These are phyloP conservation scores for Uloborus diversus DNA, from an alignment of 1,140 invertebrate species.

Conservation along the genomic window DNA sequence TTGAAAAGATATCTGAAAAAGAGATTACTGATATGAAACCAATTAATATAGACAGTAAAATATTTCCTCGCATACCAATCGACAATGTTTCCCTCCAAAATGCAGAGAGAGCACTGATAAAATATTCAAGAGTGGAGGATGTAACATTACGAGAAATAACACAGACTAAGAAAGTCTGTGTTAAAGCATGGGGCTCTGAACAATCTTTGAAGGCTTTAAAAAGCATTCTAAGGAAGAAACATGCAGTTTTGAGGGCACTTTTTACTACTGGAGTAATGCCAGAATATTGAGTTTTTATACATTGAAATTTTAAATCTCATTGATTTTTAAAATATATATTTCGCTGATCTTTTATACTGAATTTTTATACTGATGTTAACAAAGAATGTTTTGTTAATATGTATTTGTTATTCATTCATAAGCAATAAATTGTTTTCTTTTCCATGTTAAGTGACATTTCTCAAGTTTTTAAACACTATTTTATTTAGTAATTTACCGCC, in stretches of 20 bases:
- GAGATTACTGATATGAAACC: slow-evolving; percentile 30
- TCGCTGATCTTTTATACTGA: too few species aligned
- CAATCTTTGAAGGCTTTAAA: slow-evolving; percentile 6
- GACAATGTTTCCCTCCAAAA: background rate
- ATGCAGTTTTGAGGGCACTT: background rate
- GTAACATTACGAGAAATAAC: slow-evolving; percentile 8
- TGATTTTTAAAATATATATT: too few species aligned
- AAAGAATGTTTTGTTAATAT: too few species aligned
- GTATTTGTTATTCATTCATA: too few species aligned
- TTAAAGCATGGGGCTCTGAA: slow-evolving; percentile 24
- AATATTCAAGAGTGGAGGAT: background rate
- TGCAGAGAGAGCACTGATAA: background rate
- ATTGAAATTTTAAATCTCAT: too few species aligned
- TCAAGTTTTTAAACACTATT: too few species aligned
- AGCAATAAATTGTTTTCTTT: too few species aligned
- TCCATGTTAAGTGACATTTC: too few species aligned
- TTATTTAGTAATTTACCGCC: too few species aligned
- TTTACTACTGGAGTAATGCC: slow-evolving; percentile 24
- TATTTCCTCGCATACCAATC: slow-evolving; percentile 11
- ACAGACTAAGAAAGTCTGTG: slow-evolving; percentile 25
- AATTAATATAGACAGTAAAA: slow-evolving; percentile 13
- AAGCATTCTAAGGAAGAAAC: slow-evolving; percentile 18
- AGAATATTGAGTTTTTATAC: too few species aligned
- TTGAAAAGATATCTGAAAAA: background rate
- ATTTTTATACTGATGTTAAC: too few species aligned